Conservation (phyloP, 2,113 vertebrate genomes). For the Piliocolobus tephrosceles region DNA sequence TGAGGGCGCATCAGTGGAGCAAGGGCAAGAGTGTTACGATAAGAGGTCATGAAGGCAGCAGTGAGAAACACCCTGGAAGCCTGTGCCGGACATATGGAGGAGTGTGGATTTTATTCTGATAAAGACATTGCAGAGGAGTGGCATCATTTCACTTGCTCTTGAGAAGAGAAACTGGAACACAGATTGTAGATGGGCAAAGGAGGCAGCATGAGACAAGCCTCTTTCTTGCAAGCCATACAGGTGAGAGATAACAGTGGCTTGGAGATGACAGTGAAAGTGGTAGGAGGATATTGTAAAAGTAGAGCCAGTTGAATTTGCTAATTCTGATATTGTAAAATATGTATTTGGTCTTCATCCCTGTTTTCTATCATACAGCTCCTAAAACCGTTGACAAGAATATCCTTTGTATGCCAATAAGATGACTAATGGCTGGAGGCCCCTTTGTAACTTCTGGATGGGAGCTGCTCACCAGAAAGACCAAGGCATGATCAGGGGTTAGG, state of each 20-base stretch:
- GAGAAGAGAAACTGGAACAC: background rate
- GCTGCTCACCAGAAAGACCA: background rate
- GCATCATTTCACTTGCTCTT: background rate
- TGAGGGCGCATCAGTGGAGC: background rate
- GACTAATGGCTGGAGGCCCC: no score
- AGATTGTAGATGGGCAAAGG: background rate
- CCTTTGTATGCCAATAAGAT: background rate
- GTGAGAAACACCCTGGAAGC: accelerated
- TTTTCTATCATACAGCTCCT: background rate
- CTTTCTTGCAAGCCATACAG: background rate
- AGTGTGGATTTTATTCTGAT: background rate
- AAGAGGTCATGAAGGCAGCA: background rate
- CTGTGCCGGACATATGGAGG: no score
- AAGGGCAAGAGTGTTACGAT: background rate
- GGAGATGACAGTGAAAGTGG: background rate
- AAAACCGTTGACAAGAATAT: background rate
- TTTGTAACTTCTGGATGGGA: background rate
- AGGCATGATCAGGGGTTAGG: background rate
- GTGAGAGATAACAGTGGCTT: background rate
- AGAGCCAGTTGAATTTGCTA: background rate
- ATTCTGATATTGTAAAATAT: background rate
- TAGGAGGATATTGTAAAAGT: background rate
- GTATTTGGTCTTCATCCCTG: background rate
- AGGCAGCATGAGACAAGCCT: no score
- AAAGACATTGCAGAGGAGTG: background rate